Conservation (phyloP, 2,797 vertebrate genomes). For the Nasua narica region DNA sequence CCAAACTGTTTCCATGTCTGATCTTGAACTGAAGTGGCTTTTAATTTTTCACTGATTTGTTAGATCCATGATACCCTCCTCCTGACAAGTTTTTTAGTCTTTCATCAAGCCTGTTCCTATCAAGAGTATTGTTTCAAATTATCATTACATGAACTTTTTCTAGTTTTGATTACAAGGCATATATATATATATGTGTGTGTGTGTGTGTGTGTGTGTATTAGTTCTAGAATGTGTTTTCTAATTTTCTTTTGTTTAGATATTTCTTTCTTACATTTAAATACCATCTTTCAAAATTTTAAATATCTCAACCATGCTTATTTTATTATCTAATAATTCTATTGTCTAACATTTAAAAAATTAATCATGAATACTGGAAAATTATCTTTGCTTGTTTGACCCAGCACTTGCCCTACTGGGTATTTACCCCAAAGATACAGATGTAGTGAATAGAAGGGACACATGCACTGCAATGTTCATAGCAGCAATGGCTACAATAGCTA, state of each 20-base stretch:
- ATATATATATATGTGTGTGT: too few species aligned
- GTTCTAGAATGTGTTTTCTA: neutral
- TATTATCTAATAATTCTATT: neutral
- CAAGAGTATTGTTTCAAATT: neutral
- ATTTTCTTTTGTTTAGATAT: neutral
- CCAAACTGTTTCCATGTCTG: neutral
- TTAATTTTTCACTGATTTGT: neutral
- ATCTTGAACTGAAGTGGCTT: neutral
- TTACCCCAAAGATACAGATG: too few species aligned
- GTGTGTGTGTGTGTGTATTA: too few species aligned
- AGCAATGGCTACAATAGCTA: too few species aligned
- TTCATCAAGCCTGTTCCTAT: neutral
- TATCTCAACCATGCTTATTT: neutral
- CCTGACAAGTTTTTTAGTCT: neutral
- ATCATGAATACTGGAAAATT: neutral
- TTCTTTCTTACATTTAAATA: neutral
- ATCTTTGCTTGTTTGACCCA: neutral
- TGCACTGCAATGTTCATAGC: too few species aligned
- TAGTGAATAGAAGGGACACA: too few species aligned
- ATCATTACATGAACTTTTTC: neutral
- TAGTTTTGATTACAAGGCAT: neutral
- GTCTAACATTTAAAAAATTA: neutral
- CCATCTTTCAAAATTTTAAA: neutral
- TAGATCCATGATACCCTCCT: neutral
- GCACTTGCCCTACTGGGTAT: too few species aligned